Evolutionary conservation across 2,888 invertebrate species (phyloP).

Genomic region (Drosophila anomelani): DNA sequence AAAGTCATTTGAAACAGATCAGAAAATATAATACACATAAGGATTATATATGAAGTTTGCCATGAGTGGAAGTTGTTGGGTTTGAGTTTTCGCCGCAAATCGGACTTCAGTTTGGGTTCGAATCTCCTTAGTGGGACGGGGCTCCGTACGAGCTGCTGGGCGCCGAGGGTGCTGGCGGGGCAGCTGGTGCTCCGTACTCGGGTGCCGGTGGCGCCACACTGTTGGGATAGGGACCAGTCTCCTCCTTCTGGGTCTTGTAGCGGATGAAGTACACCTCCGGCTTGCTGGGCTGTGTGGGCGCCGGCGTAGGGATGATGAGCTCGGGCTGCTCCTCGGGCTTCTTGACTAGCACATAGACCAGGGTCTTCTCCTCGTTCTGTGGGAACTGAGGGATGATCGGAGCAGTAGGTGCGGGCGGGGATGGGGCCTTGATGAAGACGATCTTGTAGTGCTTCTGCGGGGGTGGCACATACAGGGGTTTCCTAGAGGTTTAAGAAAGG

Average conservation of each 20-base stretch:
- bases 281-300: constrained; percentile 90
- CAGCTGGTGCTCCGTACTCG: constrained; percentile 83
- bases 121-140: constrained; percentile 75
- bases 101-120: constrained; percentile 25
- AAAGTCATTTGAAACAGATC: constrained; percentile 58
- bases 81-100: constrained; percentile 29
- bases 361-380: constrained; percentile 90
- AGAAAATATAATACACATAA: constrained; percentile 49
- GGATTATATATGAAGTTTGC: constrained; percentile 38
- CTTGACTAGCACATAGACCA: constrained; percentile 91
- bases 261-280: constrained; percentile 91
- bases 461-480: constrained; percentile 86
- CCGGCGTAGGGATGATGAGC: constrained; percentile 88
- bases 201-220: constrained; percentile 82
- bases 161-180: constrained; percentile 79
- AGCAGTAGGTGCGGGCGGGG: constrained; percentile 87
- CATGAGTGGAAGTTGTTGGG: constrained; percentile 27
- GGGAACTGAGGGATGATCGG: constrained; percentile 87
- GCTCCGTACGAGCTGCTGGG: constrained; percentile 84
- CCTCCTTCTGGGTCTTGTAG: constrained; percentile 89
- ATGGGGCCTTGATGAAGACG: constrained; percentile 91
- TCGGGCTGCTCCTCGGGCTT: constrained; percentile 90
- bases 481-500: constrained; percentile 79
- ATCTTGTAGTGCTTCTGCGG: constrained; percentile 93
- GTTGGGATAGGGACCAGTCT: constrained; percentile 84